Evolutionary conservation across 2,113 vertebrate genomes (phyloP), one percentile per base, ranked within the genome.

Genomic region (Sprattus sprattus): DNA sequence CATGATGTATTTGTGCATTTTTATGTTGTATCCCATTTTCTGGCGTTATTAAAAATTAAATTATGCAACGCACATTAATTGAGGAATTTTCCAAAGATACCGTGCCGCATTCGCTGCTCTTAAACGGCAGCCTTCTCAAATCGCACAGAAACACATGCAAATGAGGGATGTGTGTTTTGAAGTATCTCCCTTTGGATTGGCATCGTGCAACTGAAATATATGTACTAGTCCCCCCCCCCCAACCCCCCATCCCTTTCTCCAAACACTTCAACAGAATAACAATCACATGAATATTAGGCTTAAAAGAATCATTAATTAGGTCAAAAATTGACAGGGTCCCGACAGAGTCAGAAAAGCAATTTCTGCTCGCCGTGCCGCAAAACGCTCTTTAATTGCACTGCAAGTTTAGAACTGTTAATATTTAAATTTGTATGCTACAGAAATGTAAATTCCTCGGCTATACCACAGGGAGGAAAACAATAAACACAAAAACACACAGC

Each of bases 301-400:
- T 60, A 90, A 88, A 90, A 89, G 91, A 95, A 93, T 94, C 92
- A 95, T 93, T 94, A 94, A 94, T 95, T 94, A 93, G 85, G 90
- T 93, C 82, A 90, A 92, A 94, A 88, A 89, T 89, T 92, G 89
- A 89, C 90, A 93, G 78, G 45, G 88, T 90, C 89, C 85, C 87
- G 44, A 81, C 84, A 87, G 88, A 89, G 87, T 81, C 60, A 47
- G 47, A n/a, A 85, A 88, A 67, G 86, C 86, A 84, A 85, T 84
- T 89, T 87, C 83, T 87, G 54, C 81, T 82, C 84, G 82, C 83
- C 50, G 60, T 8, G 81, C 85, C 87, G 81, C 85, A 90, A 92
- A 85, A 67, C 50, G 83, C 71, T 90, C 83, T 91, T 86, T 92
- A 91, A 91, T 91, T 91, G 88, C 85, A 49, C 82, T 88, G 89